Percentiles rank a stretch among this genome's conserved stretches.
Evolutionary conservation across 2,888 invertebrate species (phyloP).

Genomic region (Sinodicranocentrus sp.): DNA sequence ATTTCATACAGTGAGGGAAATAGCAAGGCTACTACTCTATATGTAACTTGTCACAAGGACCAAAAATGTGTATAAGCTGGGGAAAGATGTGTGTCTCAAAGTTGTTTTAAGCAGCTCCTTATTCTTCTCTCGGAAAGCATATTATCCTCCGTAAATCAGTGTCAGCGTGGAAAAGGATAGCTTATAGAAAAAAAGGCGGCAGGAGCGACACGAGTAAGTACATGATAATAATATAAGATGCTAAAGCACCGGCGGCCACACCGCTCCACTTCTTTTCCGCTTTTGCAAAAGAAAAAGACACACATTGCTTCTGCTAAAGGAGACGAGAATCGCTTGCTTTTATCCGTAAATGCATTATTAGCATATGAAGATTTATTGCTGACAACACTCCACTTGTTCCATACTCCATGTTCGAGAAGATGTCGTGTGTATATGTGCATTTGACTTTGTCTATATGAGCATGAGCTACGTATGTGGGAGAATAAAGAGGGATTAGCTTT

Average conservation of each 20-base stretch:
- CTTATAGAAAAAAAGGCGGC: conserved; percentile 32
- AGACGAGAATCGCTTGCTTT: conserved; percentile 36
- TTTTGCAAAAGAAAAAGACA: conserved; percentile 19
- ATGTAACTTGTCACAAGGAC: conserved; percentile 39
- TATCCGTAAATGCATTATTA: conserved; percentile 64
- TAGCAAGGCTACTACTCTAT: conserved; percentile 4
- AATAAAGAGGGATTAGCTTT: conserved; percentile 10
- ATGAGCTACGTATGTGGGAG: neutral
- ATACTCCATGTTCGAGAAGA: neutral
- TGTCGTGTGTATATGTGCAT: neutral
- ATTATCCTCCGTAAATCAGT: conserved; percentile 58
- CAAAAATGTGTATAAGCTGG: conserved; percentile 1
- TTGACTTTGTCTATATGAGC: neutral
- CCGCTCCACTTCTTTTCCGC: conserved; percentile 25
- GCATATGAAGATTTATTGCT: conserved; percentile 67
- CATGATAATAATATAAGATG: conserved; percentile 39
- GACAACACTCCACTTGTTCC: conserved; percentile 58
- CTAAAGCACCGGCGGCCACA: conserved; percentile 17
- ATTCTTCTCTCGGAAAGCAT: conserved; percentile 46
- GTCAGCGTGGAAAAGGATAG: conserved; percentile 46
- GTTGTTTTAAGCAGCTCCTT: conserved; percentile 55
- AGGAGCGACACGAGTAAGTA: conserved; percentile 32
- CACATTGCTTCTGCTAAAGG: neutral
- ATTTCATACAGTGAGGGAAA: conserved; percentile 50
- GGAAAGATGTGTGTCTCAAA: conserved; percentile 34